Evolutionary conservation across 1,140 invertebrate genomes (phyloP).

Genomic region (Dufourea novaeangliae): DNA sequence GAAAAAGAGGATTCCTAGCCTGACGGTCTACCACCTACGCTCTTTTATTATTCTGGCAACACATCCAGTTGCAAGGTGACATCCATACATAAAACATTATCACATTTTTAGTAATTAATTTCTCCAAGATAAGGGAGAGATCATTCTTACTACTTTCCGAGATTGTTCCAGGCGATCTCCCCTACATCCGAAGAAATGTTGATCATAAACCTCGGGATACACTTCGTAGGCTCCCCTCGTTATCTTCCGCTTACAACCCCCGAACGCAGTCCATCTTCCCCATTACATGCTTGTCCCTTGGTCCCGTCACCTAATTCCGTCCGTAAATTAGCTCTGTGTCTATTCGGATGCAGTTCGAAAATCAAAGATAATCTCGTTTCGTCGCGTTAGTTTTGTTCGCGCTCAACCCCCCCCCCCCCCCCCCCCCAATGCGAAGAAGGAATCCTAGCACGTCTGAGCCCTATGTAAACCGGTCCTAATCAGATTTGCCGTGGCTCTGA

Average conservation of each 20-base stretch:
- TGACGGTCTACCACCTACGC: too few species aligned
- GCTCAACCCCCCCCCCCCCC: background rate
- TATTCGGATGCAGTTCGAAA: background rate
- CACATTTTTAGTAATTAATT: too few species aligned
- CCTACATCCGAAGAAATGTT: too few species aligned
- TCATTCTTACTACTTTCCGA: too few species aligned
- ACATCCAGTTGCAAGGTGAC: too few species aligned
- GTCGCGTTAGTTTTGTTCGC: constrained; percentile 15
- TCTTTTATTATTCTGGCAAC: too few species aligned
- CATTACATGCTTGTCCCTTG: background rate
- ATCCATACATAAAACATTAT: too few species aligned
- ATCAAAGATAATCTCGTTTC: constrained; percentile 25
- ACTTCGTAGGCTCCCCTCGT: background rate
- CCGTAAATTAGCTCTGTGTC: background rate
- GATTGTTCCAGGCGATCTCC: too few species aligned
- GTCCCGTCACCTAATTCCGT: background rate
- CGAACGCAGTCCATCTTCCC: constrained; percentile 13
- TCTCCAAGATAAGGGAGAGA: too few species aligned
- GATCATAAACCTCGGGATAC: too few species aligned
- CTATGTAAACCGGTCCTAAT: constrained; percentile 30
- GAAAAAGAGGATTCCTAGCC: too few species aligned
- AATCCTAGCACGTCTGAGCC: background rate
- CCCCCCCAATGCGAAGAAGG: constrained; percentile 1
- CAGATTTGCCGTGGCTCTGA: constrained; percentile 31
- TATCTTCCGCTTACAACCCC: background rate